Evolutionary conservation across 1,140 invertebrate genomes (phyloP).

Genomic region (Coenobita brevimanus): DNA sequence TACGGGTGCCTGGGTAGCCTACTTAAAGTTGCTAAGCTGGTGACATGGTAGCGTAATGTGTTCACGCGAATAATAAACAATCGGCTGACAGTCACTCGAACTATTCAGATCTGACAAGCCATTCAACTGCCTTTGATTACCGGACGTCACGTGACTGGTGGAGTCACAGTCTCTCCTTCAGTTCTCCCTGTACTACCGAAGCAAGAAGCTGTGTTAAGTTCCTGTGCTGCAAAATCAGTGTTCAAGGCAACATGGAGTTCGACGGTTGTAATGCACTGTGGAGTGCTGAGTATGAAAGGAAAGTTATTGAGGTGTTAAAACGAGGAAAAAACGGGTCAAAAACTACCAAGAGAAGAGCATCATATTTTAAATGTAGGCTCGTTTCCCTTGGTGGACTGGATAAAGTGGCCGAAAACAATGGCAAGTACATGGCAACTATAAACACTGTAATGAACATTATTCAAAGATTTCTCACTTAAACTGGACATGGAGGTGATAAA

Average conservation of each 20-base stretch:
- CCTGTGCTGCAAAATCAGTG: neutral
- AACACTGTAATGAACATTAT: neutral
- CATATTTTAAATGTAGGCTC: neutral
- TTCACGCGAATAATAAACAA: too few species aligned
- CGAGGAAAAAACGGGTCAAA: neutral
- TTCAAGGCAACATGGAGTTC: too few species aligned
- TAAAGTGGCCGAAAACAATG: too few species aligned
- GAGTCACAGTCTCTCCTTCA: neutral
- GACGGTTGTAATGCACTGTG: neutral
- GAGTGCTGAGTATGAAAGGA: neutral
- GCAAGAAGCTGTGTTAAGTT: neutral
- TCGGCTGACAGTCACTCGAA: neutral
- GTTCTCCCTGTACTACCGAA: neutral
- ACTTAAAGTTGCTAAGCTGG: too few species aligned
- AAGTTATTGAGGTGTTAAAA: neutral
- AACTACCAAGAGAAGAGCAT: neutral
- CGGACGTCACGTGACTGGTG: too few species aligned
- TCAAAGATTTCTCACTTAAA: neutral
- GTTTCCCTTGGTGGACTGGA: neutral
- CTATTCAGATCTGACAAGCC: too few species aligned
- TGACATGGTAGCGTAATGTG: neutral
- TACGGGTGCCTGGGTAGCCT: too few species aligned
- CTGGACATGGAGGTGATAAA: too few species aligned
- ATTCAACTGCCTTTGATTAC: too few species aligned
- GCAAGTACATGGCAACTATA: too few species aligned